Base-by-base conservation (phyloP, 2,113 vertebrate species). In the Chunga burmeisteri region DNA sequence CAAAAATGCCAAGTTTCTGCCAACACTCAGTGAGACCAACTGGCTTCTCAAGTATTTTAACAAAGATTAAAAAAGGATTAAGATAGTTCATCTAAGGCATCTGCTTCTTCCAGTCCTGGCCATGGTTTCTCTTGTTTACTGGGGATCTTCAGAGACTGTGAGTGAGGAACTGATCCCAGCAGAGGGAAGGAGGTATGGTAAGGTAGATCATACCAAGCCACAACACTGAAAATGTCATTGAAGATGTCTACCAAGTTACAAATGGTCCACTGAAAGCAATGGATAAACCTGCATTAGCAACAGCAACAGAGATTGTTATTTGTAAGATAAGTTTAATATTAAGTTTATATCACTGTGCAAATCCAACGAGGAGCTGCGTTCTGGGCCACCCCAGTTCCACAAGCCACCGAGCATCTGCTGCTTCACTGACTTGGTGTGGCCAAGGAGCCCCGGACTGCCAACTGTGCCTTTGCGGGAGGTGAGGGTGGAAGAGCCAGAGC, bases 381-480 rank as follows among this genome's bases (percentile, higher is more conserved):
- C 53, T 85, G 47, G 30, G 9, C 11, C 63, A 20, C 13, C 1
- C 13, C 15, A 38, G 62, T 0, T 3, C 16, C 34, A 32, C 7
- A 30, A 8, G 10, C 26, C 22, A 56, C 3, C 2, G 44, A 55
- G 1, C 10, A 40, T 36, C 40, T 82, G 32, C 32, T 86, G 9
- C 56, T 74, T 86, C 44, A 19, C 26, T 2, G 0, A 16, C 34
- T 61, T 46, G 7, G n/a, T 70, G 44, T 30, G 42, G 20, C 19
- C 0, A 2, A 20, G 36, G 19, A 66, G 5, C 6, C 20, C 9
- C 0, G 3, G 42, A 44, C 40, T 27, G 11, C 4, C 30, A 94
- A 1, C 18, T 38, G 16, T 34, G 16, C 18, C n/a, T 53, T 26
- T 56, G 47, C 0, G 3, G 36, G 6, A 80, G 26, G 9, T 34